Percentiles rank a stretch among this genome's conserved stretches.
Conservation (phyloP, 2,797 vertebrate genomes). For the Enteromius argenteus region DNA sequence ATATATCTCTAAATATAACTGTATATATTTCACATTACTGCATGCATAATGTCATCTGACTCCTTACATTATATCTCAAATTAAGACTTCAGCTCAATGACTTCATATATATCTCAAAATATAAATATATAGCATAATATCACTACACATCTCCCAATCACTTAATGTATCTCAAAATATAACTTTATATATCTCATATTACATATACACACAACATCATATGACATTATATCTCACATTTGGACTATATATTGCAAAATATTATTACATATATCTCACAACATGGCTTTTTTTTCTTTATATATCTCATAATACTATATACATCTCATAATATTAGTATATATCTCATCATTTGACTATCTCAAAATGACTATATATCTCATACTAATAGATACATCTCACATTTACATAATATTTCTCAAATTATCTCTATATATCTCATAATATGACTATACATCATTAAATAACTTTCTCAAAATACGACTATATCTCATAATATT, state of each 20-base stretch:
- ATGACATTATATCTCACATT: background rate
- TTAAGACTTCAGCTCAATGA: background rate
- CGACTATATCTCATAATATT: background rate
- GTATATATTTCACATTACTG: background rate
- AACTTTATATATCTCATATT: background rate
- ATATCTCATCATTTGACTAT: background rate
- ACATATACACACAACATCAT: background rate
- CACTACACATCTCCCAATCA: background rate
- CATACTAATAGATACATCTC: background rate
- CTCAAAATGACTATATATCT: background rate
- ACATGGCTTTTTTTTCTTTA: background rate
- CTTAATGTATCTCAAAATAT: background rate
- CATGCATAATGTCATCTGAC: background rate
- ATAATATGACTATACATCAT: background rate
- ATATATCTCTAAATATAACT: background rate
- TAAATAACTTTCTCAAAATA: background rate
- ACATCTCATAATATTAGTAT: background rate
- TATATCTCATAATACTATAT: background rate
- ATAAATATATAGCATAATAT: background rate
- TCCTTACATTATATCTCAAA: background rate
- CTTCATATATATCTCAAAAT: background rate
- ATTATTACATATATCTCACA: background rate
- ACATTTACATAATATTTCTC: background rate
- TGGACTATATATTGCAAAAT: background rate
- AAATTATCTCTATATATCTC: background rate